phyloP scores from a whole-genome alignment of 2,888 invertebrate species.

The Nesidiocoris tenuis region DNA sequence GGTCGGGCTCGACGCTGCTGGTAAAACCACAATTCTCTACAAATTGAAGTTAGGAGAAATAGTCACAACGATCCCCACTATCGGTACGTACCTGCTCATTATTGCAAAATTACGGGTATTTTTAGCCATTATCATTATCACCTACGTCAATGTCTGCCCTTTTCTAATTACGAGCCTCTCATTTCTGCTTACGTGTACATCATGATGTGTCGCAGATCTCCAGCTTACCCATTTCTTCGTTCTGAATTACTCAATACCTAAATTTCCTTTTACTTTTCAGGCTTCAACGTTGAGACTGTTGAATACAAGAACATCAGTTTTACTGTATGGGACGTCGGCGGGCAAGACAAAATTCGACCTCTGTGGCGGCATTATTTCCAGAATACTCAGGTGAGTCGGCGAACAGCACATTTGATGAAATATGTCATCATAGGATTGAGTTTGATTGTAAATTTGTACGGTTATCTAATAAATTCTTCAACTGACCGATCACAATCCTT shows the following conservation, averaged over 20 bases:
- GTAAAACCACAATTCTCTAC: constrained; percentile 97
- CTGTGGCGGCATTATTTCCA: constrained; percentile 99
- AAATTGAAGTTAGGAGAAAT: constrained; percentile 97
- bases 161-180: too few species aligned
- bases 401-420: too few species aligned
- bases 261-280: constrained; percentile 57
- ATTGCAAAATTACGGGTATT: too few species aligned
- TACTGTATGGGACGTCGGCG: constrained; percentile 96
- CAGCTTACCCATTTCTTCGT: background rate
- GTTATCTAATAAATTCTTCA: too few species aligned
- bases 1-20: constrained; percentile 98
- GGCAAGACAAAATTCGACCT: constrained; percentile 92
- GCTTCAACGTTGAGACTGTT: constrained; percentile 99
- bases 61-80: constrained; percentile 97
- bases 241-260: background rate
- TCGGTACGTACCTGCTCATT: constrained; percentile 57
- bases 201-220: background rate
- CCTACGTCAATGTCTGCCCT: too few species aligned
- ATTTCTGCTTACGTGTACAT: constrained; percentile 25
- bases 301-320: constrained; percentile 99
- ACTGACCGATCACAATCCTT: too few species aligned
- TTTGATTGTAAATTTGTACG: too few species aligned
- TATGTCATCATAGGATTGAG: too few species aligned
- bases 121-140: too few species aligned
- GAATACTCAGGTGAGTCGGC: constrained; percentile 84